Evolutionary conservation across 30 jellyfish, hydroid and myxozoan species (phyloP), one percentile per base, ranked within the genome.

Genomic region (Sanderia malayensis): DNA sequence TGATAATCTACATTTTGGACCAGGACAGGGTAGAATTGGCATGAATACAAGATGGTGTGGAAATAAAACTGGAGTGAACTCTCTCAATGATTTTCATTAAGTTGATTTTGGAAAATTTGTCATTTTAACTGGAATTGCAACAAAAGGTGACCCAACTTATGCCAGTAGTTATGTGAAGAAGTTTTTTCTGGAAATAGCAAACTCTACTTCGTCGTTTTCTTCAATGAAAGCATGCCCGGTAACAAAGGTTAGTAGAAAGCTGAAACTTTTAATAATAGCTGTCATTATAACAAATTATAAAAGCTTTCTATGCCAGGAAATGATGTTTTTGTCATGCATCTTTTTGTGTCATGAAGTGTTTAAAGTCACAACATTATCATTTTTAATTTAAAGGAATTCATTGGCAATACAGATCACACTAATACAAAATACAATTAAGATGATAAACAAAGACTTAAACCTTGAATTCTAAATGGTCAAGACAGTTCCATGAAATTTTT

Each of bases 91-190:
- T 19, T 67, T 31, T 22, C 44, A 18, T 34, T 64, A 67, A 44
- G 65, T 67, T 67, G 79, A 67, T 25, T 67, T 67, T 67, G 65
- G 65, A 2, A 33, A 24, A 25, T 20, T 67, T 8, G 65, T 67
- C 11, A 31, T 44, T 24, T 9, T 67, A 27, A 67, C 63, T 32
- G 79, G 66, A 7, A 17, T 67, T 10, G 79, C 79, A 13, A 67
- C 79, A 32, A 63, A 67, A 44, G 79, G 79, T 17, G 76, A 63
- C 28, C 58, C 55, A 11, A 34, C 17, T 6, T 11, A 34, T 63
- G 1, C 76, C 18, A 41, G 11, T 17, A 34, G 30, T 28, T 63
- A 23, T 30, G 76, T 63, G 25, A 63, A 63, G 31, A 63, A 63
- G 52, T 63, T 26, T 34, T 63, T 24, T 34, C 30, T 63, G 28